These are phyloP conservation scores for Drosophila parabipectinata DNA, from an alignment of 1,140 invertebrate species.

Conservation along the genomic window DNA sequence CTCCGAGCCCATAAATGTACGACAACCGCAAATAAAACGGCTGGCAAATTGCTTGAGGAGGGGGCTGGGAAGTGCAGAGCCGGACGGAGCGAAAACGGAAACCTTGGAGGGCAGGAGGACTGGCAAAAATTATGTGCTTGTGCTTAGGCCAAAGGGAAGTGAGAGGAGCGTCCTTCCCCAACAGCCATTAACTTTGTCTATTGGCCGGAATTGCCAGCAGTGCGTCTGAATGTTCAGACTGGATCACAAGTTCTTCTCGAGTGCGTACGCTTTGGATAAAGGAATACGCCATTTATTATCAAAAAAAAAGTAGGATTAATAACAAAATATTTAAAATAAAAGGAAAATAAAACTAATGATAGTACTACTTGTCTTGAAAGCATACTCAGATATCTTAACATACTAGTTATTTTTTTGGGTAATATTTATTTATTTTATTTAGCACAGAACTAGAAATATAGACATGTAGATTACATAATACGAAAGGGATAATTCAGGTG, in stretches of 20 bases:
- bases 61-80: constrained; percentile 12
- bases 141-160: constrained; percentile 16
- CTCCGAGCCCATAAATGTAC: constrained; percentile 64
- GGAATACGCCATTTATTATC: neutral
- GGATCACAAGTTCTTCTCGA: constrained; percentile 36
- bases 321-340: neutral
- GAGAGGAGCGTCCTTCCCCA: constrained; percentile 17
- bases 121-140: constrained; percentile 68
- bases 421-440: neutral
- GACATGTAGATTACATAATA: no score
- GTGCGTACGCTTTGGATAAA: neutral
- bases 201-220: constrained; percentile 28
- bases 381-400: neutral
- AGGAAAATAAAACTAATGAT: neutral
- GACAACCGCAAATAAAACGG: constrained; percentile 80
- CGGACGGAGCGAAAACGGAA: constrained; percentile 1
- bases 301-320: no score
- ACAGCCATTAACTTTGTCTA: constrained; percentile 56
- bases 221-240: constrained; percentile 19
- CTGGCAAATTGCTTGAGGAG: constrained; percentile 67
- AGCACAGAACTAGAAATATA: no score
- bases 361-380: neutral
- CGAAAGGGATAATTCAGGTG: no score
- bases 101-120: neutral
- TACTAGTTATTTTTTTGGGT: no score